phyloP scores from a whole-genome alignment of 1,140 invertebrate genomes.

The Heterodera schachtii region DNA sequence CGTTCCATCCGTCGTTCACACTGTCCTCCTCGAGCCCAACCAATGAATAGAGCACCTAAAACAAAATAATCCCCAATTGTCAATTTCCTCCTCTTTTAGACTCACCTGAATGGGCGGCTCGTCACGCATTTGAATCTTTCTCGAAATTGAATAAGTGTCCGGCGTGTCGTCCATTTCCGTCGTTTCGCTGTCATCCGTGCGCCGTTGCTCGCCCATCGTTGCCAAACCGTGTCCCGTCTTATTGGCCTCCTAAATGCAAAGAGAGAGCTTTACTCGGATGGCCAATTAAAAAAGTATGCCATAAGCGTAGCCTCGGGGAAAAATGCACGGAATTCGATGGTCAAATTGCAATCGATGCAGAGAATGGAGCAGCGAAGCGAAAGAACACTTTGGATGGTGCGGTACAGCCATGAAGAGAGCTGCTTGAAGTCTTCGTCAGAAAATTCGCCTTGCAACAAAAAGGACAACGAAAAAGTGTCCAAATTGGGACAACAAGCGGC shows the following conservation, averaged over 20 bases:
- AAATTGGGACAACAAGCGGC: constrained; percentile 19
- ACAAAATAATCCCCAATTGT: not conserved
- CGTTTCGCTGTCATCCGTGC: not conserved
- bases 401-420: constrained; percentile 14
- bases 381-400: constrained; percentile 12
- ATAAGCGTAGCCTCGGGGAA: constrained; percentile 20
- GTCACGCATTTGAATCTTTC: constrained; percentile 16
- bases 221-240: constrained; percentile 25
- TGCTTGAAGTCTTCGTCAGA: constrained; percentile 23
- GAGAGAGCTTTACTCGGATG: not conserved
- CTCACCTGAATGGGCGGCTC: constrained; percentile 15
- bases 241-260: constrained; percentile 5
- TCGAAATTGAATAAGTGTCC: constrained; percentile 19
- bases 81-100: not conserved
- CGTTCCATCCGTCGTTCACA: constrained; percentile 24
- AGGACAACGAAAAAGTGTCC: constrained; percentile 8
- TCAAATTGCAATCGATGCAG: constrained; percentile 6
- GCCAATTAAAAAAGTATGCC: not conserved
- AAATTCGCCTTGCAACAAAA: constrained; percentile 20
- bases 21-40: constrained; percentile 18
- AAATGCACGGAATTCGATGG: constrained; percentile 18
- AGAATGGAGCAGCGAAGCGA: not conserved
- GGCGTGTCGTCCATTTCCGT: not conserved
- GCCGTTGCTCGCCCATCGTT: constrained; percentile 19
- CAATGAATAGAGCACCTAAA: constrained; percentile 20